Evolutionary conservation across 1,140 invertebrate species (phyloP).

Genomic region (Tetramorium simillimum): DNA sequence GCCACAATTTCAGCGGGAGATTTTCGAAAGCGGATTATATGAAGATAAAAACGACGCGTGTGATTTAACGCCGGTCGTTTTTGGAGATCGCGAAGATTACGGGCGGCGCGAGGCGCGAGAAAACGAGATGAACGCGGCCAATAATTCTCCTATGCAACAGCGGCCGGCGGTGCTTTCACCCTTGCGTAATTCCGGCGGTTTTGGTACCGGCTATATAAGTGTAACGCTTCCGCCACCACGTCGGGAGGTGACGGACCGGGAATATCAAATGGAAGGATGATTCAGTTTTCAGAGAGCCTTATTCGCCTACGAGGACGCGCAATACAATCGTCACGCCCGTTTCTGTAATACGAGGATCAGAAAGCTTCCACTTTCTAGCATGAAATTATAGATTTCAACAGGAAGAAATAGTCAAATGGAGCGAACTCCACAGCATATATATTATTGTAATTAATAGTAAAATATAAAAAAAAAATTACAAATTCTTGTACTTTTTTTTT

Average conservation of each 20-base stretch:
- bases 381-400: not conserved
- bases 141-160: slow-evolving; percentile 74
- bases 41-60: slow-evolving; percentile 7
- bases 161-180: slow-evolving; percentile 78
- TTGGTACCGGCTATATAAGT: slow-evolving; percentile 77
- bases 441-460: not conserved
- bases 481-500: too few relatives aligned
- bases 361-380: not conserved
- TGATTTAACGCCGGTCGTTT: not conserved
- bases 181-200: slow-evolving; percentile 77
- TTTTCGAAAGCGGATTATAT: slow-evolving; percentile 8
- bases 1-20: not conserved
- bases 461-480: not conserved
- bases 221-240: slow-evolving; percentile 82
- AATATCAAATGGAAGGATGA: slow-evolving; percentile 76
- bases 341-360: not conserved
- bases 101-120: slow-evolving; percentile 1
- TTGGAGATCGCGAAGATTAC: slow-evolving; percentile 38
- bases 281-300: slow-evolving; percentile 6
- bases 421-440: not conserved
- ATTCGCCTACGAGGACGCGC: not conserved
- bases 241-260: slow-evolving; percentile 57
- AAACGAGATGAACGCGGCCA: slow-evolving; percentile 60
- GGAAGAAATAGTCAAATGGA: not conserved
- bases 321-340: not conserved